Evolutionary conservation across 2,113 vertebrate species (phyloP), one percentile per base, ranked within the genome.

Genomic region (Girardinichthys multiradiatus): DNA sequence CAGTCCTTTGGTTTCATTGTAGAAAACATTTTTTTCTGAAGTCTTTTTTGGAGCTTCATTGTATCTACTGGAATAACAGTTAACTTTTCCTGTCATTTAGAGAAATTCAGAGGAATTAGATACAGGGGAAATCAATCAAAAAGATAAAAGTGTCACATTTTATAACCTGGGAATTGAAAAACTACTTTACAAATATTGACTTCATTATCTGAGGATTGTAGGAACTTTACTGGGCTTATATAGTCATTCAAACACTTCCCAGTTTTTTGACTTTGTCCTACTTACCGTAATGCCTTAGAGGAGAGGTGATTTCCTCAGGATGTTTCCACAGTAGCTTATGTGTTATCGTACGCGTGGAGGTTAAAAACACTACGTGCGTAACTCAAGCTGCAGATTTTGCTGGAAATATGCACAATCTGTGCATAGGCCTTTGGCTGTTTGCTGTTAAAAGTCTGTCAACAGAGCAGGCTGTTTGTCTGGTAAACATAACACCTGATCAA

Each of bases 261-360:
- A 13, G 48, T 11, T 57, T 72, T 59, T 39, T 75, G 79, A 64
- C 31, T 64, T 9, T 21, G 6, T 70, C 17, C 69, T 62, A 66
- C 2, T 79, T 74, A 80, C 71, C 65, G 76, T 70, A 63, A 64
- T 75, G 30, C 59, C 76, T 58, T 74, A 58, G 76, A 69, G 80
- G 81, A 76, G 82, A 86, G 86, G 84, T 51, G 31, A 37, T 72
- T 87, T 90, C 90, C 88, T 86, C 83, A 88, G 89, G 89, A 90
- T 80, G 87, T 85, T 74, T 39, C 76, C 70, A 8, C 62, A 70
- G 59, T 11, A 33, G 66, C 68, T 30, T 54, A 27, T 80, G 70
- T 69, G 57, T 70, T 59, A 65, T 69, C 37, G 37, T 79, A 68
- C 83, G 58, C 80, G 72, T 79, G 33, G 39, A 70, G 31, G 72